These are phyloP conservation scores for Ptyas mucosa DNA, from an alignment of 2,113 vertebrate species.

Conservation along the genomic window DNA sequence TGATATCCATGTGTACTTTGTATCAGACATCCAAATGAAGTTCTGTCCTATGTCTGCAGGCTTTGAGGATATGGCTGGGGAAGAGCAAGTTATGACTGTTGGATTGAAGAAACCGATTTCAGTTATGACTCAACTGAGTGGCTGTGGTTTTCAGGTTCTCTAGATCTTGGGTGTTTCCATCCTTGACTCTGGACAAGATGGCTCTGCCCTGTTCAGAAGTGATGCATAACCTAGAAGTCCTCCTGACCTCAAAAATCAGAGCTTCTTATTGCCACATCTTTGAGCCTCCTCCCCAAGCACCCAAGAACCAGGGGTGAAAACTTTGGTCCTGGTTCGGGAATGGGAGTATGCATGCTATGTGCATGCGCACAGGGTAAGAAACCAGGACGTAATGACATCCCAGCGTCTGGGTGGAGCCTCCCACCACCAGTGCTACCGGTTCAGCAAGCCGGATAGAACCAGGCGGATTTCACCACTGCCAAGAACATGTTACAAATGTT, in stretches of 20 bases:
- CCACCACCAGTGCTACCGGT: too few relatives aligned
- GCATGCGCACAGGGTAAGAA: too few relatives aligned
- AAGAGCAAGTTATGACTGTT: background rate
- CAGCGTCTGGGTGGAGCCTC: too few relatives aligned
- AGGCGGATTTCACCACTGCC: too few relatives aligned
- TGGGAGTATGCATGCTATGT: too few relatives aligned
- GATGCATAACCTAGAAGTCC: background rate
- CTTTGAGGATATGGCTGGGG: background rate
- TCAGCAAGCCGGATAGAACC: too few relatives aligned
- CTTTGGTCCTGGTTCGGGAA: too few relatives aligned
- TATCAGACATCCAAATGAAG: background rate
- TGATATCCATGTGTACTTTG: background rate
- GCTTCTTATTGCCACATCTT: background rate
- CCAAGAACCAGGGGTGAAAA: background rate
- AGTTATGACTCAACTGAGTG: background rate
- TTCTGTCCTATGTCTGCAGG: background rate
- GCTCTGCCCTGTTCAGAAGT: background rate
- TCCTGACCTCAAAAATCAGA: background rate
- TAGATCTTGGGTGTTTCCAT: background rate
- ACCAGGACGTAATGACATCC: too few relatives aligned
- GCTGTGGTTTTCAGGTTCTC: background rate
- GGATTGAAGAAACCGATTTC: too few relatives aligned
- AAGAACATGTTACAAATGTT: background rate
- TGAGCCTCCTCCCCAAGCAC: background rate
- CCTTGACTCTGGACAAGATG: background rate